Conservation (phyloP, 1,140 invertebrate species). For the Drosophila serrata region DNA sequence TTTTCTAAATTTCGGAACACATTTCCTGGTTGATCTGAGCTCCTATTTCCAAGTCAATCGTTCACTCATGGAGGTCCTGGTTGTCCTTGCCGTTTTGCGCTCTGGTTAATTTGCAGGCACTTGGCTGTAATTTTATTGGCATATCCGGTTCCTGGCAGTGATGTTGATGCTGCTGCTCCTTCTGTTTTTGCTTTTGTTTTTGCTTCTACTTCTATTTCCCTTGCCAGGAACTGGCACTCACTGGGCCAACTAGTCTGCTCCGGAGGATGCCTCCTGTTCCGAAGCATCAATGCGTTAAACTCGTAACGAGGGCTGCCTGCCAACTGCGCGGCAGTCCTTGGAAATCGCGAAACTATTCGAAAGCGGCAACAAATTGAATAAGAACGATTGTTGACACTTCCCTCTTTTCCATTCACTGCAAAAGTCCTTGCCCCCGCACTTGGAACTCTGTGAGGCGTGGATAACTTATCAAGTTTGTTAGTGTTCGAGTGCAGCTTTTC, state of each 20-base stretch:
- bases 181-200: background rate
- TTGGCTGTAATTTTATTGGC: conserved; percentile 65
- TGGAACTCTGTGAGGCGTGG: conserved; percentile 5
- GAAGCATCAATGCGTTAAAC: conserved; percentile 63
- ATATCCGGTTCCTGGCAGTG: conserved; percentile 35
- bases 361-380: conserved; percentile 64
- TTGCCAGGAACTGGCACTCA: conserved; percentile 38
- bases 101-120: conserved; percentile 61
- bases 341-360: conserved; percentile 42
- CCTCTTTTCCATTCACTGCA: conserved; percentile 3
- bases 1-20: conserved; percentile 6
- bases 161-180: conserved; percentile 1
- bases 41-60: conserved; percentile 11
- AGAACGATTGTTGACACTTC: conserved; percentile 62
- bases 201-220: background rate
- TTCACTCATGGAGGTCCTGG: conserved; percentile 7
- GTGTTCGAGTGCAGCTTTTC: conserved; percentile 37
- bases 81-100: conserved; percentile 44
- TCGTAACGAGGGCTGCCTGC: conserved; percentile 26
- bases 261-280: conserved; percentile 42
- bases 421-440: conserved; percentile 14
- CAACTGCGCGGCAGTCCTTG: conserved; percentile 14
- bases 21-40: background rate
- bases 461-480: conserved; percentile 56
- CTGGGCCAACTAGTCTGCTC: conserved; percentile 33